A percentile compares a stretch with the other conserved stretches of the same genome.
phyloP scores from a whole-genome alignment of 2,113 vertebrate species.

The Mastomys natalensis region DNA sequence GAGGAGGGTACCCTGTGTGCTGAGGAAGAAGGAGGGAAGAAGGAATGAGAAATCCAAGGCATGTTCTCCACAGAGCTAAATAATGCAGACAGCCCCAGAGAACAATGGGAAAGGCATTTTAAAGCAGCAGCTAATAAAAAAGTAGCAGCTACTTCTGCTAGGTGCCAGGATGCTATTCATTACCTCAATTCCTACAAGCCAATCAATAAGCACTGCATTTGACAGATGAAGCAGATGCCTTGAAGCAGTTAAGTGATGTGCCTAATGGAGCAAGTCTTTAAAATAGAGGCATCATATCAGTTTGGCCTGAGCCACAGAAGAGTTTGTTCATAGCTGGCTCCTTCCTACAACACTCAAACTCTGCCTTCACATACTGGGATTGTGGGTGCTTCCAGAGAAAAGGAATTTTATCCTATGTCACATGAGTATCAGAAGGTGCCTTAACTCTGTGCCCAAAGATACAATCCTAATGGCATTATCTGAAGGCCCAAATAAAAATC shows the following conservation, averaged over 20 bases:
- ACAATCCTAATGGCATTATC: neutral
- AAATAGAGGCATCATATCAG: neutral
- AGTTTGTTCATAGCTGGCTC: neutral
- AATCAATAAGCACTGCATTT: neutral
- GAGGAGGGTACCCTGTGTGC: neutral
- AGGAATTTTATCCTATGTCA: slow-evolving; percentile 4
- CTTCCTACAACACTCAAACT: neutral
- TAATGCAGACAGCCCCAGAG: neutral
- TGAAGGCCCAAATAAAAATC: neutral
- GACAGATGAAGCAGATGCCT: neutral
- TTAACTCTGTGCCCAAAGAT: slow-evolving; percentile 28
- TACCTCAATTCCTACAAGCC: neutral
- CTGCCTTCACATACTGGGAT: neutral
- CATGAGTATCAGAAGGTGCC: neutral
- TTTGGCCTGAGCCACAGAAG: neutral
- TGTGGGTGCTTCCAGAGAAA: neutral
- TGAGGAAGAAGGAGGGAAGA: neutral
- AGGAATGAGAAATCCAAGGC: neutral
- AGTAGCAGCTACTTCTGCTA: neutral
- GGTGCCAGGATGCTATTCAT: neutral
- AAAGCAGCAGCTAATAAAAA: neutral
- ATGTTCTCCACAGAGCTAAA: neutral
- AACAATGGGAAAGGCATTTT: neutral
- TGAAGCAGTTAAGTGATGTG: neutral
- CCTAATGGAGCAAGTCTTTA: neutral